phyloP scores from a whole-genome alignment of 1,140 invertebrate species.

The Camponotus pennsylvanicus region DNA sequence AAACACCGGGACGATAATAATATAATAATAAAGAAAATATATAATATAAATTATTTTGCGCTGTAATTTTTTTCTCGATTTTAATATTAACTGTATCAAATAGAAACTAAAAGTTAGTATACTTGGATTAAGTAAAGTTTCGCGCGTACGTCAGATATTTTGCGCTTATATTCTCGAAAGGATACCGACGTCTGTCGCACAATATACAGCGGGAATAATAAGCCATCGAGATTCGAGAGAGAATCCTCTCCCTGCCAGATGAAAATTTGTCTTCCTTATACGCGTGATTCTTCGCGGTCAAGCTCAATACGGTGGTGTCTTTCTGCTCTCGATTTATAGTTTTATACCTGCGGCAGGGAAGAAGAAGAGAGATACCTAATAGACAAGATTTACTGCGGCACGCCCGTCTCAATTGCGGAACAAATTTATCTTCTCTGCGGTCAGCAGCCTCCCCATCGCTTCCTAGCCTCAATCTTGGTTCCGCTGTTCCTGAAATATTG shows the following conservation, averaged over 20 bases:
- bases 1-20: not conserved
- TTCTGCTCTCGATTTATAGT: constrained; percentile 78
- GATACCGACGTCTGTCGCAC: not conserved
- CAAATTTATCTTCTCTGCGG: constrained; percentile 85
- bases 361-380: constrained; percentile 81
- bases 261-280: constrained; percentile 62
- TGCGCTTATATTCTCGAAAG: not conserved
- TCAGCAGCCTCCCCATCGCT: constrained; percentile 83
- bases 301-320: constrained; percentile 69
- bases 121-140: not conserved
- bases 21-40: not conserved
- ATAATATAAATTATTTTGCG: not conserved
- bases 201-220: not conserved
- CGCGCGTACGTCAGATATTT: not conserved
- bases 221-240: not conserved
- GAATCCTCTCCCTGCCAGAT: not conserved
- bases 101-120: not conserved
- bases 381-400: constrained; percentile 84
- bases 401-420: constrained; percentile 85
- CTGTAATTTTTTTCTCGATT: not conserved
- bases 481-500: constrained; percentile 83
- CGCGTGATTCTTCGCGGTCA: constrained; percentile 64
- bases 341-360: constrained; percentile 78
- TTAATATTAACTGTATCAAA: too few relatives aligned
- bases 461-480: constrained; percentile 84